These are phyloP conservation scores for Actinemys pallida DNA, from an alignment of 2,113 vertebrate genomes.

Conservation along the genomic window DNA sequence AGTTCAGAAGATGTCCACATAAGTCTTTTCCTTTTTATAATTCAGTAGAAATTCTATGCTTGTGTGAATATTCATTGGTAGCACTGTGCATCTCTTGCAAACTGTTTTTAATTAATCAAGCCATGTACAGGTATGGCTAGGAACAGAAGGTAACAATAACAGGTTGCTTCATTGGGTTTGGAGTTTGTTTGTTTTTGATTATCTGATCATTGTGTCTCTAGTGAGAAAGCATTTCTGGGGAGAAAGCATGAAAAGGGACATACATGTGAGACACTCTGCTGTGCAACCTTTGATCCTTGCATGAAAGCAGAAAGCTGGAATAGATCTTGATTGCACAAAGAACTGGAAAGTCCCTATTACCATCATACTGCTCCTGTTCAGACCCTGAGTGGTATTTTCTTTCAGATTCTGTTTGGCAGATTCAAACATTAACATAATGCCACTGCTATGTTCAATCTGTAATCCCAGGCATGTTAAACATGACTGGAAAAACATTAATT, in stretches of 20 bases:
- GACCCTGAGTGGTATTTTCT: slow-evolving; percentile 27
- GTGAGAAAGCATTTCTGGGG: neutral
- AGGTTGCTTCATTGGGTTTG: neutral
- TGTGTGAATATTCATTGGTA: slow-evolving; percentile 29
- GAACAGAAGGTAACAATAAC: neutral
- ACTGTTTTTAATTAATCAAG: slow-evolving; percentile 15
- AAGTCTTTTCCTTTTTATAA: neutral
- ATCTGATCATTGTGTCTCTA: neutral
- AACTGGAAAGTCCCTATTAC: neutral
- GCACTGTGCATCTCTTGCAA: neutral
- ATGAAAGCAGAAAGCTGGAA: neutral
- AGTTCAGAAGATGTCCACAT: neutral
- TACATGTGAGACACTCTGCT: neutral
- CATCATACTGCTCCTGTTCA: neutral
- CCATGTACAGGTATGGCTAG: neutral
- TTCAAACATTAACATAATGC: neutral
- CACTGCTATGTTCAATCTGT: neutral
- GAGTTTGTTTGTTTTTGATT: neutral
- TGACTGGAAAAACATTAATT: neutral
- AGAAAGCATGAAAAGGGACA: neutral
- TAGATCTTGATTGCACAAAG: neutral
- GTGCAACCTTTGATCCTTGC: neutral
- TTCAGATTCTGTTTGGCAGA: neutral
- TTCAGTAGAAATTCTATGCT: neutral
- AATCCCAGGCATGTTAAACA: neutral